A percentile compares a stretch with the other conserved stretches of the same genome.
Conservation (phyloP, 2,888 invertebrate species). For the Cataglyphis cursor region DNA sequence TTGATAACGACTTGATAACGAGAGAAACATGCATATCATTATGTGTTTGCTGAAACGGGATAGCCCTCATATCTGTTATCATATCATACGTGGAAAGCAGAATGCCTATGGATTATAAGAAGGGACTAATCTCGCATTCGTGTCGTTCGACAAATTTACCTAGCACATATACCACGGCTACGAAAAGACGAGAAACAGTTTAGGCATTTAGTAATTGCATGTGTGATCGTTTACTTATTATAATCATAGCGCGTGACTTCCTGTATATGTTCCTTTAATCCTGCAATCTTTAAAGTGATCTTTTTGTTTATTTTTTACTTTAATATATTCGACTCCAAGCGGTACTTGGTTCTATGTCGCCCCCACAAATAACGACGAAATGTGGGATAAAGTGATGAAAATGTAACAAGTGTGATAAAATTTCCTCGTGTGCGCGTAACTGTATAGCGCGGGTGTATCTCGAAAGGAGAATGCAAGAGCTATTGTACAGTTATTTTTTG, state of each 20-base stretch:
- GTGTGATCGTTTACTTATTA: conserved; percentile 73
- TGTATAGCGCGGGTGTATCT: conserved; percentile 39
- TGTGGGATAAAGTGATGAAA: conserved; percentile 33
- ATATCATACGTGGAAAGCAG: background rate
- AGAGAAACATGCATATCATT: conserved; percentile 42
- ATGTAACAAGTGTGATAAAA: conserved; percentile 65
- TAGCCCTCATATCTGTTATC: background rate
- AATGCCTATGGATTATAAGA: background rate
- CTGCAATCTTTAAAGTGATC: conserved; percentile 66
- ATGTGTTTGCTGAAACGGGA: conserved; percentile 8
- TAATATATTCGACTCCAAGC: conserved; percentile 50
- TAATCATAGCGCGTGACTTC: conserved; percentile 67
- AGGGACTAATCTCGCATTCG: background rate
- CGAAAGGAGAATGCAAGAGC: conserved; percentile 42
- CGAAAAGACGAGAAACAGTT: conserved; percentile 59
- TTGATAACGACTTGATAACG: background rate
- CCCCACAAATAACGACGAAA: conserved; percentile 18
- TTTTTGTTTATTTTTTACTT: conserved; percentile 56
- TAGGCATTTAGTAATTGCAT: conserved; percentile 62
- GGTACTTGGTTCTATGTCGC: conserved; percentile 45
- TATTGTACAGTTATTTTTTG: conserved; percentile 70
- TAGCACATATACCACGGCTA: conserved; percentile 25
- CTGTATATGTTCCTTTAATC: conserved; percentile 75
- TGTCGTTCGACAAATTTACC: background rate
- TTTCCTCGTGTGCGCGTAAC: conserved; percentile 45